Conservation (phyloP, 1,140 invertebrate genomes). For the Aphidius ervi region DNA sequence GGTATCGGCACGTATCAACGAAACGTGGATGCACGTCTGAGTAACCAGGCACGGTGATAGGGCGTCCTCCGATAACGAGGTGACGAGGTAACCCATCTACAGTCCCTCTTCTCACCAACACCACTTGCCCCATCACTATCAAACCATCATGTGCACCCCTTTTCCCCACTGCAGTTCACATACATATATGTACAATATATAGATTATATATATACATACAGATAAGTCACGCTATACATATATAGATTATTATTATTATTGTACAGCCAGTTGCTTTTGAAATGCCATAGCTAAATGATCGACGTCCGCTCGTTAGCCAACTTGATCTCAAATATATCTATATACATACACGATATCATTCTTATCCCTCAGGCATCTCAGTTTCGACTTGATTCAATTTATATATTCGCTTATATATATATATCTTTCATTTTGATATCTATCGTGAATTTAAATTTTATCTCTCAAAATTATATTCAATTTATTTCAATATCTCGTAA, state of each 20-base stretch:
- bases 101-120: not conserved
- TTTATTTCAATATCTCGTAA: no score
- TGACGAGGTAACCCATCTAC: constrained; percentile 14
- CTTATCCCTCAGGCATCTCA: not conserved
- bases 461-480: no score
- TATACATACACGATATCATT: not conserved
- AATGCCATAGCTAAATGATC: constrained; percentile 2
- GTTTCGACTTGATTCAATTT: not conserved
- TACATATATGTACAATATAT: not conserved
- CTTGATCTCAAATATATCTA: not conserved
- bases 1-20: constrained; percentile 17
- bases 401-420: no score
- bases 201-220: no score
- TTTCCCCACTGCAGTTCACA: no score
- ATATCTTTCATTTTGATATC: no score
- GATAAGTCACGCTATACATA: no score
- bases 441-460: no score
- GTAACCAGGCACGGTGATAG: constrained; percentile 1
- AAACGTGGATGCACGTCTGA: constrained; percentile 9
- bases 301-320: constrained; percentile 11
- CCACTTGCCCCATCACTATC: not conserved
- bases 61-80: constrained; percentile 14
- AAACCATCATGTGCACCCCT: no score
- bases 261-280: not conserved
- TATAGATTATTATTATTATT: no score